phyloP scores from a whole-genome alignment of 2,113 vertebrate genomes.

The Petaurus breviceps region DNA sequence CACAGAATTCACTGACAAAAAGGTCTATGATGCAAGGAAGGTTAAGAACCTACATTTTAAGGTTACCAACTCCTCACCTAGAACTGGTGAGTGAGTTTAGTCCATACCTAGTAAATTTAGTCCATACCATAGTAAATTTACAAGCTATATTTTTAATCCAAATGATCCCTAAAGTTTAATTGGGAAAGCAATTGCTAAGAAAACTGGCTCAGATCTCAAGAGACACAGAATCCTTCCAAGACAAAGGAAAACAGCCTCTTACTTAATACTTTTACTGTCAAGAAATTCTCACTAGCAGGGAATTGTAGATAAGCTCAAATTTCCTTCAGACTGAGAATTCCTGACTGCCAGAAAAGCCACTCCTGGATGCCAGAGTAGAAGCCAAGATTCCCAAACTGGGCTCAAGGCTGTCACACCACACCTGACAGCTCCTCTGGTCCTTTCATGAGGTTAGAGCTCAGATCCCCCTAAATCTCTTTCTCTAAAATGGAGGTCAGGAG shows the following conservation, averaged over 20 bases:
- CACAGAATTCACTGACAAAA: not conserved
- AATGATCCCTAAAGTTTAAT: not conserved
- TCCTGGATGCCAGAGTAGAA: not conserved
- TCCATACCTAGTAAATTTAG: not conserved
- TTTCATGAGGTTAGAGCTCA: not conserved
- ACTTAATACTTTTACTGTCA: not conserved
- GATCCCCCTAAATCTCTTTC: not conserved
- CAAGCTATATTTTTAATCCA: not conserved
- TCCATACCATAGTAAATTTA: not conserved
- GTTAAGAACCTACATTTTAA: not conserved
- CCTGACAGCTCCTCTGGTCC: not conserved
- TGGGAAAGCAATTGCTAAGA: not conserved
- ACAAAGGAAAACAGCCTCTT: not conserved
- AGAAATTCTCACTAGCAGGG: not conserved
- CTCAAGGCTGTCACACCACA: not conserved
- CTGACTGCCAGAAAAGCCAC: not conserved
- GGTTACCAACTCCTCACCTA: not conserved
- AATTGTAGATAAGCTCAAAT: not conserved
- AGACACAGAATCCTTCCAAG: not conserved
- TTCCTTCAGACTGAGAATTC: not conserved
- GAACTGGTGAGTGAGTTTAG: not conserved
- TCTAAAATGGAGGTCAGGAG: not conserved
- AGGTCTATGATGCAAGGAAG: not conserved
- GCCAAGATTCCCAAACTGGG: not conserved
- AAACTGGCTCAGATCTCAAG: not conserved